phyloP scores from a whole-genome alignment of 2,113 vertebrate genomes.

The zebrafish (Danio rerio) region DNA sequence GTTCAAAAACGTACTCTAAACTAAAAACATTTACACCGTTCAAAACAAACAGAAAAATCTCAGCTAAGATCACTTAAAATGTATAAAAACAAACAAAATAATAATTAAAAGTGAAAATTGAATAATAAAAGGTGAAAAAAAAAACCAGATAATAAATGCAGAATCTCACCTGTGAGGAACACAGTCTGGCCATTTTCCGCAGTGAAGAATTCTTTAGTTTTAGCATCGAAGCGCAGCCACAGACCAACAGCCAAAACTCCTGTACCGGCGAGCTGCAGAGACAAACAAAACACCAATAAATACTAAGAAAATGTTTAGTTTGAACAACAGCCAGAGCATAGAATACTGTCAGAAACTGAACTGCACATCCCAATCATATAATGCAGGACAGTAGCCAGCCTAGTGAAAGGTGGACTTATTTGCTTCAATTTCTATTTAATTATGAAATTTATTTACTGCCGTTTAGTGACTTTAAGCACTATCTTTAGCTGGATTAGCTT shows the following conservation, averaged over 20 bases:
- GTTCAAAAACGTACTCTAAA: no score
- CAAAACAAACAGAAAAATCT: no score
- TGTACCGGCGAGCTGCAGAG: constrained; percentile 86
- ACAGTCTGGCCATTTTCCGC: constrained; percentile 70
- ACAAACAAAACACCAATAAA: constrained; percentile 7
- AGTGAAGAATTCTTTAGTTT: constrained; percentile 86
- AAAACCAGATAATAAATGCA: neutral
- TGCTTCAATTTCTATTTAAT: no score
- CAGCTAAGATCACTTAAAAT: no score
- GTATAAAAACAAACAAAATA: no score
- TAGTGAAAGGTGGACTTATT: no score
- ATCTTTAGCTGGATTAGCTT: no score
- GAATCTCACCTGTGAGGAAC: constrained; percentile 88
- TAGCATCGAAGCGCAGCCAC: constrained; percentile 92
- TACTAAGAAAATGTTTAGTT: neutral
- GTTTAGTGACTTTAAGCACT: no score
- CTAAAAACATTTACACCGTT: no score
- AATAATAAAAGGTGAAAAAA: neutral
- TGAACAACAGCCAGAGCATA: neutral
- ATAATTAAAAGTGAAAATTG: no score
- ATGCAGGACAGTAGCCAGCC: no score
- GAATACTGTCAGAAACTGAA: neutral
- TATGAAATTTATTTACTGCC: no score
- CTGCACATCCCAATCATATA: neutral
- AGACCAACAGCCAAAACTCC: constrained; percentile 89